Evolutionary conservation across 2,113 vertebrate species (phyloP), one percentile per base, ranked within the genome.

Genomic region (Smithornis capensis): DNA sequence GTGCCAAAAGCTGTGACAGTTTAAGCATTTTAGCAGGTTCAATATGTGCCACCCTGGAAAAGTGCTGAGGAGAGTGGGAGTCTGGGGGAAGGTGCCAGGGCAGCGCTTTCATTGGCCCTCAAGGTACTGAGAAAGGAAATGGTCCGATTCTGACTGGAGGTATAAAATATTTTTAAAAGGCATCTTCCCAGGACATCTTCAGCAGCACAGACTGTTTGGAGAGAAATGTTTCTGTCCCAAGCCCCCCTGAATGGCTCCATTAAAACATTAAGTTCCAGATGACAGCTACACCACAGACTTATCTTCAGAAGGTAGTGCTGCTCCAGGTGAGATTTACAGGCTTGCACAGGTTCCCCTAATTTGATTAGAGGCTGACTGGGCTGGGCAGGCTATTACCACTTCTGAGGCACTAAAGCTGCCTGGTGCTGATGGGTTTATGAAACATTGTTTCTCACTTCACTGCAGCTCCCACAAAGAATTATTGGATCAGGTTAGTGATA

Each of bases 371-470:
- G 56, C 86, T 87, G 94, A 42, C 83, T 82, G n/a, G 57, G 92
- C 83, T 87, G 88, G 90, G 90, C 87, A 93, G 49, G 77, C 92
- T 64, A 71, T 95, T 93, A 82, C 90, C 35, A 83, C 86, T 90
- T 86, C 76, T 53, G 45, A 78, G 83, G 88, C 83, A 94, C 90
- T 97, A 95, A 96, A 97, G 65, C 93, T 96, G 96, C 93, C 94
- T 71, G 73, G 52, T 64, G 82, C 92, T 95, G 95, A 96, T 96
- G 92, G 88, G 93, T 96, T 96, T 97, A 95, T 97, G 96, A 95
- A 97, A 96, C 94, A 93, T 96, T 94, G 94, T 96, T 95, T 95
- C 88, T 96, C 95, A 96, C 95, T 96, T 94, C 95, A 92, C 83
- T 96, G 95, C 94, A 92, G 80, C 87, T 93, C 90, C 92, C 76